Base-by-base conservation (phyloP, 1,140 invertebrate species). In the Linepithema humile region DNA sequence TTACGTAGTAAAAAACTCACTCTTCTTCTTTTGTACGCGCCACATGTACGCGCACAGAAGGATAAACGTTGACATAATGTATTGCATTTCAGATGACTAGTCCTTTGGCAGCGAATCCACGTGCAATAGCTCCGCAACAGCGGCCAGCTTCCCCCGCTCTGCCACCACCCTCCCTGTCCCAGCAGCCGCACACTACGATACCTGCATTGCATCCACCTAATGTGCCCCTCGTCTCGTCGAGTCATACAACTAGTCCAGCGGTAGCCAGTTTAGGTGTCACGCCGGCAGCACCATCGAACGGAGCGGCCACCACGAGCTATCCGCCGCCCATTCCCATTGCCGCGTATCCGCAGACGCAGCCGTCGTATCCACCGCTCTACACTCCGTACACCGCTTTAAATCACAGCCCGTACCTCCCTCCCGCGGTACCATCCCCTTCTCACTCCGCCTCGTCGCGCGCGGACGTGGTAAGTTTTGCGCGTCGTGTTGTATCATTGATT, bases 301-400 rank as follows among this genome's bases (percentile, higher is more conserved):
- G 95, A 43, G 92, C 95, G 53, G 93, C 95, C 5, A 95, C 94
- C 43, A 93, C 93, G 20, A 94, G 90, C 77, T 93, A 95, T 85
- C 91, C 94, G 45, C 94, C 94, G 35, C 92, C 91, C 29, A 86
- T 95, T 74, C 95, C 95, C 35, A 95, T 95, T 93, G 94, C 95
- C 20, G 95, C 95, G 69, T 95, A 95, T 86, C 94, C 95, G 2
- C 96, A 96, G 82, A 96, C 96, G 12, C 95, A 96, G 50, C 94
- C 95, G 3, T 95, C 96, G 60, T 97, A 97, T 91, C 95, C 96
- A 45, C 95, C 97, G 26, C 94, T 97, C 57, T 97, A 97, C 90
- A 96, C 97, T 0, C 97, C 97, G 0, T 97, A 97, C 88, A 96
- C 96, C 64, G 95, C 95, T 45, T 92, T 97, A 53, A 95, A 96